A percentile compares a stretch with the other conserved stretches of the same genome.
Conservation (phyloP, 2,797 vertebrate species). For the Sibirionetta formosa region DNA sequence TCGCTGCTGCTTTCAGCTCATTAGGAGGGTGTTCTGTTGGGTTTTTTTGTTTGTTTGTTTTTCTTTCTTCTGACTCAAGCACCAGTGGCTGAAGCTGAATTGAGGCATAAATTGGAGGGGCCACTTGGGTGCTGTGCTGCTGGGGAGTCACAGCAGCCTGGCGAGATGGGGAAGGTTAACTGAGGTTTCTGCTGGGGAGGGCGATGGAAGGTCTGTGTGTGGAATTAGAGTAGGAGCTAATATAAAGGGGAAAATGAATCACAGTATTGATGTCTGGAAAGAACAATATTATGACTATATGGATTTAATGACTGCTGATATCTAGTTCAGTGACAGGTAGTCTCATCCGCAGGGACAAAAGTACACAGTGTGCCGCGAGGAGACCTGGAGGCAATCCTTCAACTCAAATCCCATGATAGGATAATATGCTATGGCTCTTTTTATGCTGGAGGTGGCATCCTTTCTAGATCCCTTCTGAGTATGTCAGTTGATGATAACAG, state of each 20-base stretch:
- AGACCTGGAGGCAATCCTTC: constrained; percentile 60
- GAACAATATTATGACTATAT: constrained; percentile 50
- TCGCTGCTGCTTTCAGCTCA: constrained; percentile 9
- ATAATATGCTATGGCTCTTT: constrained; percentile 63
- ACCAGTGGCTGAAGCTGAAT: background rate
- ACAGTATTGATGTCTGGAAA: constrained; percentile 35
- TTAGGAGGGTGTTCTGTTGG: background rate
- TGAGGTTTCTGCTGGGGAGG: background rate
- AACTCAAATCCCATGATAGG: constrained; percentile 66
- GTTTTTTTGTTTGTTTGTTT: too few relatives aligned
- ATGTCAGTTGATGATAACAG: constrained; percentile 75
- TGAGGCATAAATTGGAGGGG: background rate
- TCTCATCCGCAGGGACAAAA: constrained; percentile 57
- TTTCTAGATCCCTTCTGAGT: constrained; percentile 66
- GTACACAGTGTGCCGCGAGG: constrained; percentile 33
- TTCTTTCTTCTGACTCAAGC: background rate
- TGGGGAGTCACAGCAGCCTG: background rate
- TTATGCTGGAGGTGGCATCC: constrained; percentile 60
- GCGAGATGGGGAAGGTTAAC: constrained; percentile 27
- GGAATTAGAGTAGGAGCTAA: constrained; percentile 5
- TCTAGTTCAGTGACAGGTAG: constrained; percentile 50
- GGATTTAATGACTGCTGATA: constrained; percentile 41
- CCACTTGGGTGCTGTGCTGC: background rate
- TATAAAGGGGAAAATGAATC: constrained; percentile 8
- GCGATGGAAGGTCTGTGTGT: background rate